A percentile compares a stretch with the other conserved stretches of the same genome.
phyloP scores from a whole-genome alignment of 2,113 vertebrate genomes.

The Rutilus rutilus region DNA sequence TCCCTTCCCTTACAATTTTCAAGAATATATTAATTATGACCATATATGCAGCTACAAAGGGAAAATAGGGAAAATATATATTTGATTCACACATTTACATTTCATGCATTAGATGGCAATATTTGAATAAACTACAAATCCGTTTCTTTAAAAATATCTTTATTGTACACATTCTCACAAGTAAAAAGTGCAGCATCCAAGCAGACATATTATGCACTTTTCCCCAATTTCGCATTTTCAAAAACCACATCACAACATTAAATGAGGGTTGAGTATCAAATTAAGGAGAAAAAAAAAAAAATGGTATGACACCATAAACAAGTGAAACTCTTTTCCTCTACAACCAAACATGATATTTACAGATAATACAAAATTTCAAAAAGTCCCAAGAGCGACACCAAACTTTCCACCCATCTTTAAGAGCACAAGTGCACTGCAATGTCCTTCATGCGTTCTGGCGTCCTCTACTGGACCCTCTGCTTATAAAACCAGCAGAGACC shows the following conservation, averaged over 20 bases:
- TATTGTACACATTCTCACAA: conserved; percentile 49
- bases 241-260: conserved; percentile 48
- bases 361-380: conserved; percentile 70
- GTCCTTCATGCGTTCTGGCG: conserved; percentile 13
- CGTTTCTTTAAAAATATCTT: conserved; percentile 46
- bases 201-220: conserved; percentile 21
- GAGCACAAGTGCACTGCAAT: conserved; percentile 18
- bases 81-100: neutral
- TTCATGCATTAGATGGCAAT: neutral
- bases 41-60: neutral
- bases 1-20: neutral
- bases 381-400: conserved; percentile 50
- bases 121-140: neutral
- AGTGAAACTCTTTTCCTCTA: conserved; percentile 59
- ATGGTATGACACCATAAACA: conserved; percentile 57
- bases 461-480: conserved; percentile 85
- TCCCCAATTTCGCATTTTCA: neutral
- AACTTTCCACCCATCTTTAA: conserved; percentile 34
- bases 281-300: conserved; percentile 56
- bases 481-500: conserved; percentile 94
- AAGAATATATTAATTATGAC: neutral
- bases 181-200: conserved; percentile 29
- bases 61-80: neutral
- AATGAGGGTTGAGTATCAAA: conserved; percentile 49
- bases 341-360: conserved; percentile 72